These are phyloP conservation scores for Notiomystis cincta DNA, from an alignment of 2,113 vertebrate species.

Conservation along the genomic window DNA sequence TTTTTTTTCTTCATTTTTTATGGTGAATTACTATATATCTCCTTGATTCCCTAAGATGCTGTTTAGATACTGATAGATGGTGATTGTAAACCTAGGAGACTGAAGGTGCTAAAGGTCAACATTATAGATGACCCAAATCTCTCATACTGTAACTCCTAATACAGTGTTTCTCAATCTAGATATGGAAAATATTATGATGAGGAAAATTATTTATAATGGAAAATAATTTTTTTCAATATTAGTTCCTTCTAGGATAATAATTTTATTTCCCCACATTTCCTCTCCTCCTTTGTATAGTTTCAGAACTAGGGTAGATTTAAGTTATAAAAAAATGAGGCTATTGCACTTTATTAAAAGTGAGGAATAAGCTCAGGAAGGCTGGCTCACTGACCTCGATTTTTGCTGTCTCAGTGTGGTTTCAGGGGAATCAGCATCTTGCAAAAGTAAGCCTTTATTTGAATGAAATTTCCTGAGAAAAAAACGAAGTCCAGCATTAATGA, in stretches of 20 bases:
- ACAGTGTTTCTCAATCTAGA: not conserved
- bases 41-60: not conserved
- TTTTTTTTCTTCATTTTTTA: not conserved
- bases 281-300: not conserved
- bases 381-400: not conserved
- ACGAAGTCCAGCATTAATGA: not conserved
- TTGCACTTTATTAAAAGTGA: not conserved
- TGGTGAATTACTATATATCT: not conserved
- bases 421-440: not conserved
- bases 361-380: not conserved
- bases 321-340: not conserved
- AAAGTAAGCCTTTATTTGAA: not conserved
- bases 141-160: not conserved
- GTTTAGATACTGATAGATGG: not conserved
- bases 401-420: not conserved
- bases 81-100: not conserved
- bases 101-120: not conserved
- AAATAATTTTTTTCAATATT: not conserved
- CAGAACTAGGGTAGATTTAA: not conserved
- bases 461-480: not conserved
- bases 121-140: not conserved
- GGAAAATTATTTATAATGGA: not conserved
- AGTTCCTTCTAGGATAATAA: not conserved
- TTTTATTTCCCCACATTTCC: not conserved
- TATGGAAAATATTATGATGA: not conserved